Evolutionary conservation across 2,113 vertebrate genomes (phyloP).

Genomic region (Nannospalax galili): DNA sequence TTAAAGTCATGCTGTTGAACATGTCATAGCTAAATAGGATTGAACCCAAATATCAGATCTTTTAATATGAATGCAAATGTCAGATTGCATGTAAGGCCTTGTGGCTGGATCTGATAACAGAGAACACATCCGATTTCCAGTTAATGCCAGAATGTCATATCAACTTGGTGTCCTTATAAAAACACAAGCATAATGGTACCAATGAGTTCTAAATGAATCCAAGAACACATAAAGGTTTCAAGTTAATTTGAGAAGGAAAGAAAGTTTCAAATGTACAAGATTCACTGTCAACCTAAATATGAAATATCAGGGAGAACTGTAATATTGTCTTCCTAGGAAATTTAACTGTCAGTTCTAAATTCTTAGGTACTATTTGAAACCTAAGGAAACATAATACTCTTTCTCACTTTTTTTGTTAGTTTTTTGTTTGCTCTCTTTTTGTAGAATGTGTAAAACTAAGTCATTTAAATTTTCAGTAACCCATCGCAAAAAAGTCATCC

Average conservation of each 20-base stretch:
- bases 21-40: slow-evolving; percentile 69
- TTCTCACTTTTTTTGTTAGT: neutral
- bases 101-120: slow-evolving; percentile 49
- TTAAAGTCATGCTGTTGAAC: slow-evolving; percentile 73
- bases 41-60: slow-evolving; percentile 74
- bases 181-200: neutral
- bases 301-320: neutral
- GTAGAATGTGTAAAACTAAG: neutral
- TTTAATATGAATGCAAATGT: slow-evolving; percentile 76
- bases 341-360: slow-evolving; percentile 21
- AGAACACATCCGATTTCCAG: slow-evolving; percentile 24
- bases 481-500: slow-evolving; percentile 1
- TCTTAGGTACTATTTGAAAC: neutral
- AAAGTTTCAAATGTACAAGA: neutral
- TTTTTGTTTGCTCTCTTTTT: slow-evolving; percentile 9
- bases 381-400: neutral
- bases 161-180: slow-evolving; percentile 14
- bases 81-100: slow-evolving; percentile 43
- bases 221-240: slow-evolving; percentile 39
- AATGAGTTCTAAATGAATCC: slow-evolving; percentile 50
- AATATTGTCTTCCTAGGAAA: neutral
- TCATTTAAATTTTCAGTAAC: slow-evolving; percentile 49
- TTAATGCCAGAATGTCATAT: slow-evolving; percentile 52
- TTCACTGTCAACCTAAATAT: neutral
- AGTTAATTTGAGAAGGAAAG: slow-evolving; percentile 25